Conservation (phyloP, 30 jellyfish, hydroid and myxozoan species). For the Pseudorhiza aurosa region DNA sequence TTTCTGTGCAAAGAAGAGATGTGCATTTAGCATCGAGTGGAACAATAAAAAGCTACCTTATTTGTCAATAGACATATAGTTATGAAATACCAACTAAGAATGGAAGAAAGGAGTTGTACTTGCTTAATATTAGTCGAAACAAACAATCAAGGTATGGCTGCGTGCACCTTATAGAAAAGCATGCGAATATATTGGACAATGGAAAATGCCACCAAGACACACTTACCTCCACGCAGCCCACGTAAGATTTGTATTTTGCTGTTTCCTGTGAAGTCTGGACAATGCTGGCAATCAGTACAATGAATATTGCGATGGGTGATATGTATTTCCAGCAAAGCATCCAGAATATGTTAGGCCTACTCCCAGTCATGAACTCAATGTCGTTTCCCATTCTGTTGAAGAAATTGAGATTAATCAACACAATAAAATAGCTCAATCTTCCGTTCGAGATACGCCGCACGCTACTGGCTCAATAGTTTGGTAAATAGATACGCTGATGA, state of each 20-base stretch:
- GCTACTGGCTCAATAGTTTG: too few relatives aligned
- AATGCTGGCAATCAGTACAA: constrained; percentile 79
- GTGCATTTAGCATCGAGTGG: background rate
- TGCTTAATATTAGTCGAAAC: too few relatives aligned
- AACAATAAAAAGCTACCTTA: background rate
- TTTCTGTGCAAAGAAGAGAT: constrained; percentile 24
- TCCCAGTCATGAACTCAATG: constrained; percentile 93
- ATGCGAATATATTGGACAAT: too few relatives aligned
- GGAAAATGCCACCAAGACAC: too few relatives aligned
- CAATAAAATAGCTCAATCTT: too few relatives aligned
- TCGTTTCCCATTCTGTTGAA: constrained; percentile 81
- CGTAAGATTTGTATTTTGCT: constrained; percentile 84
- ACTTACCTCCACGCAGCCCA: constrained; percentile 74
- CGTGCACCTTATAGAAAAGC: too few relatives aligned
- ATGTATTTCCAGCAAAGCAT: constrained; percentile 96
- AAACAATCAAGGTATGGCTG: too few relatives aligned
- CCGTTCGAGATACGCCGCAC: too few relatives aligned
- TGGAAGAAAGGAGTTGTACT: background rate
- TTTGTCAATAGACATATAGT: background rate
- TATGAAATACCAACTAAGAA: background rate
- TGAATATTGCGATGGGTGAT: constrained; percentile 87
- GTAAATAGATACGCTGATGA: too few relatives aligned
- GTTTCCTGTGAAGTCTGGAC: constrained; percentile 53
- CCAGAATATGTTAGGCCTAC: constrained; percentile 88
- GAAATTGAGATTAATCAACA: too few relatives aligned